Base-by-base conservation (phyloP, 2,888 invertebrate genomes). In the Ypsolopha sequella region DNA sequence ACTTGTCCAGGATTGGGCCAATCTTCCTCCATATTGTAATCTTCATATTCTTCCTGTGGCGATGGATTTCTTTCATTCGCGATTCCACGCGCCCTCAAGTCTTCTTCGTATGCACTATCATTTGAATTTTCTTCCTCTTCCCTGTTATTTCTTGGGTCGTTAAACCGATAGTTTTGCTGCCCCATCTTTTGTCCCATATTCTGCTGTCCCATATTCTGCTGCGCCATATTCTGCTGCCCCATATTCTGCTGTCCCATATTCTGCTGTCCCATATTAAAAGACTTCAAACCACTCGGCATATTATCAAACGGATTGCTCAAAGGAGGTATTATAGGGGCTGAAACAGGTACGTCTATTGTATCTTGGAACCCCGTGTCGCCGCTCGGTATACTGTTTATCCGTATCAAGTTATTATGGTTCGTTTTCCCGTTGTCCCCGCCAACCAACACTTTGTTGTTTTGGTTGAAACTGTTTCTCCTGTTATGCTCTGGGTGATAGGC, bases 401-500 rank as follows among this genome's bases (percentile, higher is more conserved):
- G 70, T 58, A 71, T 68, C 9, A 70, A 59, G 58, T 73, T 62
- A n/a, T 55, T 66, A 46, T 66, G 57, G 53, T 67, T 71, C 1
- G 68, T 64, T 0, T 70, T 75, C 0, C 73, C 76, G 53, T 74
- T 72, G 58, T 78, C 72, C 3, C 80, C 81, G 1, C 85, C 85
- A 0, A 82, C 81, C 11, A 88, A 50, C 0, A 86, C 80, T 57
- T 85, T 85, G 62, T 86, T 86, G 62, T 85, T 86, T 36, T 48
- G 50, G 65, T 79, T 82, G 69, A 80, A 84, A 45, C 73, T 76
- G 48, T 68, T 70, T 6, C 81, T 64, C 0, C 79, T 59, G 46
- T 91, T 91, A 45, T 91, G 91, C 60, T 91, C 92, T 44, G 91
- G 11, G 11, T 33, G 60, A 57, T 79, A 85, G 66, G 80, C 68